These are phyloP conservation scores for Muscina levida DNA, from an alignment of 2,888 invertebrate genomes.

Conservation along the genomic window DNA sequence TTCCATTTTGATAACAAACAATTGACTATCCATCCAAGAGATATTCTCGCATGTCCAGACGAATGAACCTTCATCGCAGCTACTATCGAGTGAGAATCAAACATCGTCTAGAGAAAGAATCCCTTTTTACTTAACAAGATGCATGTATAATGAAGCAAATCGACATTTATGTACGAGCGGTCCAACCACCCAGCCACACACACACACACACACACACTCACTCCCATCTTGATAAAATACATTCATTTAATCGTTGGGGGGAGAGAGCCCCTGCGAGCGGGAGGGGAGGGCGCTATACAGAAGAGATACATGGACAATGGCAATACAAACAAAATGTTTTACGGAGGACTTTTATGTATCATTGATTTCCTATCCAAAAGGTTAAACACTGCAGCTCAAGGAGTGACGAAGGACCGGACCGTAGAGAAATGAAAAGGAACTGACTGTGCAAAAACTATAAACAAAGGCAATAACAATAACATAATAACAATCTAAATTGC, in stretches of 20 bases:
- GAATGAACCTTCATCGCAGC: constrained; percentile 31
- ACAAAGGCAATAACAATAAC: constrained; percentile 35
- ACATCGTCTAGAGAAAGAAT: constrained; percentile 54
- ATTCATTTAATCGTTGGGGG: constrained; percentile 29
- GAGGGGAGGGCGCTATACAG: neutral
- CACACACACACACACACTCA: constrained; percentile 27
- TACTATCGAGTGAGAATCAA: constrained; percentile 41
- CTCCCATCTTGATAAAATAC: constrained; percentile 23
- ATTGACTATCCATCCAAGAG: constrained; percentile 32
- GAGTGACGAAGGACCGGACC: neutral
- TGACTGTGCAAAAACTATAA: constrained; percentile 18
- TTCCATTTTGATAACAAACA: constrained; percentile 51
- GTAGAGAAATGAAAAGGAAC: neutral
- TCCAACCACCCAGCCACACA: neutral
- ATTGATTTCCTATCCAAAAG: constrained; percentile 52
- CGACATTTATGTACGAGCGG: constrained; percentile 47
- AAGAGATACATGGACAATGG: too few species aligned
- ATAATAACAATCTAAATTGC: constrained; percentile 42
- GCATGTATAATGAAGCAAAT: constrained; percentile 60
- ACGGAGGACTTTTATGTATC: constrained; percentile 47
- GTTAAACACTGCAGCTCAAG: constrained; percentile 50
- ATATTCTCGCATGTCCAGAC: constrained; percentile 16
- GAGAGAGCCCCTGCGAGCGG: neutral
- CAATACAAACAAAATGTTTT: constrained; percentile 29
- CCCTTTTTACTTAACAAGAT: constrained; percentile 60